Evolutionary conservation across 1,140 invertebrate species (phyloP).

Genomic region (Phenacoccus solenopsis): DNA sequence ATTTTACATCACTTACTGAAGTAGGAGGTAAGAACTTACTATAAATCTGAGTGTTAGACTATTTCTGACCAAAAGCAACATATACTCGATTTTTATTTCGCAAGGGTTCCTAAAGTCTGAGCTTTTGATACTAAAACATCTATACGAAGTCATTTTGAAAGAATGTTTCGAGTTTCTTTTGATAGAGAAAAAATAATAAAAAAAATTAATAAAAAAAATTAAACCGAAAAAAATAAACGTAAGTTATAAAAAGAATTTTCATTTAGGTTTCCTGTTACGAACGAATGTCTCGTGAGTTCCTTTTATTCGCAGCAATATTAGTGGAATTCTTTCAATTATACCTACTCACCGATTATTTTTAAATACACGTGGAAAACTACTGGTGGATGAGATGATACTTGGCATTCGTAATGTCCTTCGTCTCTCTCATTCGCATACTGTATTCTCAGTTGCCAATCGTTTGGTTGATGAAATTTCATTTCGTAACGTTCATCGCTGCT

Average conservation of each 20-base stretch:
- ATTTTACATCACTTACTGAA: no score
- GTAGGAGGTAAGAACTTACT: no score
- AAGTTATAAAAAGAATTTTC: background rate
- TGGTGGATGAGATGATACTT: conserved; percentile 75
- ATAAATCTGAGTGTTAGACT: no score
- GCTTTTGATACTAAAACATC: no score
- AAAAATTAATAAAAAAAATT: background rate
- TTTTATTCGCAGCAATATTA: background rate
- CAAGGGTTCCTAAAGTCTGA: no score
- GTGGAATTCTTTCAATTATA: background rate
- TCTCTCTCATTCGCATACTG: conserved; percentile 67
- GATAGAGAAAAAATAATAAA: background rate
- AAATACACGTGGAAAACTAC: conserved; percentile 69
- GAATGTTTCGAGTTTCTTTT: no score
- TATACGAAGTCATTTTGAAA: no score
- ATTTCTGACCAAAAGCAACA: no score
- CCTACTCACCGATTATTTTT: conserved; percentile 67
- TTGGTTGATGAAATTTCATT: conserved; percentile 23
- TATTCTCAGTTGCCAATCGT: conserved; percentile 73
- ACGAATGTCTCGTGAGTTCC: no score
- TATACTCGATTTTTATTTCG: no score
- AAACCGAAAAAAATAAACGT: no score
- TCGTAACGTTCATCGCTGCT: conserved; percentile 45
- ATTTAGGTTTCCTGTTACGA: no score
- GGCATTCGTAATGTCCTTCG: conserved; percentile 72